These are phyloP conservation scores for Chalcis sispes DNA, from an alignment of 2,888 invertebrate species.

Conservation along the genomic window DNA sequence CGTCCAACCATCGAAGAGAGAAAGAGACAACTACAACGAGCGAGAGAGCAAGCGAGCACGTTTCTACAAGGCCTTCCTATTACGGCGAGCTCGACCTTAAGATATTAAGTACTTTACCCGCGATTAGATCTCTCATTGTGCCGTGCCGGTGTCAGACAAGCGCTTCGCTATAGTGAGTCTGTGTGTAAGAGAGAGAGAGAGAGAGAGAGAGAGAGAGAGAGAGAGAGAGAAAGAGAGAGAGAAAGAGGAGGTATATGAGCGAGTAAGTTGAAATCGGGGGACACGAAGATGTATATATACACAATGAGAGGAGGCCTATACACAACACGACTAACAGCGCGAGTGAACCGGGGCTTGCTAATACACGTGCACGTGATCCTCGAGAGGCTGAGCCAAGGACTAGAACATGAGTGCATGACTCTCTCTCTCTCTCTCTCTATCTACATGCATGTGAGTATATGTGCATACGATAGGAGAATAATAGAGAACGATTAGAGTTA, in stretches of 20 bases:
- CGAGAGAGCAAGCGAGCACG: conserved; percentile 5
- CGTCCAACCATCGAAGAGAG: conserved; percentile 47
- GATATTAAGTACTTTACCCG: conserved; percentile 76
- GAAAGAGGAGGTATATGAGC: not conserved
- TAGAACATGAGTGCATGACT: conserved; percentile 2
- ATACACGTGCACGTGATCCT: conserved; percentile 52
- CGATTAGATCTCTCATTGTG: conserved; percentile 76
- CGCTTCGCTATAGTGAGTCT: conserved; percentile 62
- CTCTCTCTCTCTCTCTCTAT: not conserved
- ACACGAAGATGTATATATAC: conserved; percentile 21
- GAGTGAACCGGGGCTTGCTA: conserved; percentile 38
- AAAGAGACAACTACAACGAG: conserved; percentile 50
- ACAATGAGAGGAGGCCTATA: conserved; percentile 33
- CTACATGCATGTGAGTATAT: not conserved
- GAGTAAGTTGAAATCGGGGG: conserved; percentile 39
- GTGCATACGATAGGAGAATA: conserved; percentile 43
- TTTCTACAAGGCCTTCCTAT: conserved; percentile 57
- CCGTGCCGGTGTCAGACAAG: conserved; percentile 69
- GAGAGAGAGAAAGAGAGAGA: conserved; percentile 50
- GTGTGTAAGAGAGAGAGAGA: conserved; percentile 75
- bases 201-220: conserved; percentile 40
- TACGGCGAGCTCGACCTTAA: conserved; percentile 71
- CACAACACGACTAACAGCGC: conserved; percentile 15
- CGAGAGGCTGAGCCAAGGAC: conserved; percentile 37
- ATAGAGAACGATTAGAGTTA: conserved; percentile 51